Evolutionary conservation across 2,888 invertebrate species (phyloP).

Genomic region (Chrysodeixis includens): DNA sequence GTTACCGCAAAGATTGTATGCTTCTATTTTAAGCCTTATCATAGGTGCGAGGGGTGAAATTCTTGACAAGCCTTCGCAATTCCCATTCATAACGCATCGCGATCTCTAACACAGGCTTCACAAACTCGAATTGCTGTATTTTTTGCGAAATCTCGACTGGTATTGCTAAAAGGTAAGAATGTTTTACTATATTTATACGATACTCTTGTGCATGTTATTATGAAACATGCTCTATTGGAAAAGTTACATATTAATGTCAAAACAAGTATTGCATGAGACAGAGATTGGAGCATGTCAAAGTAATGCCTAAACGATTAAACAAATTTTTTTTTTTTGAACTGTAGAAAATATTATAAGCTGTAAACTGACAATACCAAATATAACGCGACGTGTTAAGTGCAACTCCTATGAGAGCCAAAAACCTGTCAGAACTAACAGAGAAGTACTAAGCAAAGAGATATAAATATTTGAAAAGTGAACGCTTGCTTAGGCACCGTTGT

Average conservation of each 20-base stretch:
- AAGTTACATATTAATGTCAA: too few species aligned
- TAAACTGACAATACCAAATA: background rate
- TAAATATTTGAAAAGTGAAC: conserved; percentile 4
- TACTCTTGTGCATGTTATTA: too few species aligned
- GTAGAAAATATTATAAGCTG: too few species aligned
- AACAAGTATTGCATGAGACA: too few species aligned
- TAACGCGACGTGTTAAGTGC: background rate
- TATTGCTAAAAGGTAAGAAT: too few species aligned
- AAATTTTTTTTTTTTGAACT: too few species aligned
- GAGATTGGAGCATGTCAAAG: too few species aligned
- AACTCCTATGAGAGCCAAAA: background rate
- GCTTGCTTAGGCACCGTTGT: background rate
- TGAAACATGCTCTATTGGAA: too few species aligned
- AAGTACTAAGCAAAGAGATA: background rate
- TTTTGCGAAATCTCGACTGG: background rate
- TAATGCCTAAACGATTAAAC: too few species aligned
- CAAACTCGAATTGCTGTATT: background rate
- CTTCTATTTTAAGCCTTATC: background rate
- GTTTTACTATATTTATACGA: too few species aligned
- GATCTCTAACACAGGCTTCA: background rate
- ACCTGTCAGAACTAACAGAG: background rate
- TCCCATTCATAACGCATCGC: conserved; percentile 1
- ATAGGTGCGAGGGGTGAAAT: background rate
- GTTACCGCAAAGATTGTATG: background rate
- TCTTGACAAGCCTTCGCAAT: background rate